Evolutionary conservation across 2,113 vertebrate genomes (phyloP), one percentile per base, ranked within the genome.

Genomic region (Neolamprologus modestus): DNA sequence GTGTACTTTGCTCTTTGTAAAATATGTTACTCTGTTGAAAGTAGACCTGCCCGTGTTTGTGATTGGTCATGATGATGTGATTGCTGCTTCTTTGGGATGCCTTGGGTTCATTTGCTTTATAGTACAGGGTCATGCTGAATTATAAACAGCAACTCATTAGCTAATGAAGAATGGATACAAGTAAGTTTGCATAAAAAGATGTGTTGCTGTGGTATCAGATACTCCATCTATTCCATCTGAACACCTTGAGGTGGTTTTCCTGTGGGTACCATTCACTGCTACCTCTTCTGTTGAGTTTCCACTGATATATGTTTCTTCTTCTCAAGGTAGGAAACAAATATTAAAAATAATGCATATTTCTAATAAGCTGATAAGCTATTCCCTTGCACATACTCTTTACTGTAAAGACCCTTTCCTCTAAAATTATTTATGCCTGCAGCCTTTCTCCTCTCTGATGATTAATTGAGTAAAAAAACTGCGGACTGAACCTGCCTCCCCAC

Each of bases 391-490:
- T 85, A 83, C 86, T 92, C 86, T 90, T 82, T 81, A 85, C 80
- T 84, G 53, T 84, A 80, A 81, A 89, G 42, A 33, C 28, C 16
- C 47, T 81, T 82, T 86, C 81, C 82, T 85, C 87, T 81, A 82
- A 84, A 84, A 88, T 79, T 52, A 90, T 90, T 82, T 87, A 89
- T 76, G 78, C 87, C 50, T 88, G 82, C 83, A 89, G 91, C 86
- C 85, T 40, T 26, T 87, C 52, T 45, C 53, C 11, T 13, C 71
- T 82, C 73, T 50, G 45, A 78, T 50, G 90, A 92, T 92, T 92
- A 91, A 94, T 90, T 57, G 87, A 87, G 82, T 79, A 79, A 81
- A 87, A 79, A 91, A 66, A 89, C 84, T 90, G 87, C 85, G 47
- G 7, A 68, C 84, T 73, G 84, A 89, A 84, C 17, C 83, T 83